Conservation (phyloP, 1,140 invertebrate genomes). For the Drosophila melanica region DNA sequence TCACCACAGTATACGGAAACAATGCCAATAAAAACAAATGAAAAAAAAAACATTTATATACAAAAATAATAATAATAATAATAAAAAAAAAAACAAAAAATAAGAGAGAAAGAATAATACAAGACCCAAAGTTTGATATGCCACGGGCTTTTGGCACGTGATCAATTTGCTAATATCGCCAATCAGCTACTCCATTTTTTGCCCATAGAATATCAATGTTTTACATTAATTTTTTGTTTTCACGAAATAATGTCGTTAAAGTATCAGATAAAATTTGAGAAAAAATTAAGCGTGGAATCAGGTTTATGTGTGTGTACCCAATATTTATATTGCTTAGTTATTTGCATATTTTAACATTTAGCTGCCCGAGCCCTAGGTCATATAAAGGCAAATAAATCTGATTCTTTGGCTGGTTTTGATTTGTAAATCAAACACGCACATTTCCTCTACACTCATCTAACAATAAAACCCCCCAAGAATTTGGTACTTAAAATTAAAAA, state of each 20-base stretch:
- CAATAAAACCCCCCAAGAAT: no score
- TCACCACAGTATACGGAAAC: conserved; percentile 57
- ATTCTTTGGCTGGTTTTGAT: no score
- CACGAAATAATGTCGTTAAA: not conserved
- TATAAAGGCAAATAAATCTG: no score
- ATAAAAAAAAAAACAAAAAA: conserved; percentile 8
- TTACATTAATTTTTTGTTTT: conserved; percentile 11
- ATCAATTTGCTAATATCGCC: conserved; percentile 28
- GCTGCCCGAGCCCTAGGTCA: no score
- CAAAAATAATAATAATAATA: not conserved
- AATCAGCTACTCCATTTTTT: conserved; percentile 42
- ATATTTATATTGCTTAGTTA: no score
- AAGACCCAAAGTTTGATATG: conserved; percentile 10
- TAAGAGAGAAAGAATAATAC: conserved; percentile 18
- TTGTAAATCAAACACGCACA: no score
- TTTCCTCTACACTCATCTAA: no score
- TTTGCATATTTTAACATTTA: no score
- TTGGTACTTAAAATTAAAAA: no score
- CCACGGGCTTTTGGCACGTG: conserved; percentile 32
- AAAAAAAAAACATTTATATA: conserved; percentile 2
- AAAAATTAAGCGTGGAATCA: conserved; percentile 8
- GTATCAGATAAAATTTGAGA: not conserved
- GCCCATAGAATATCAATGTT: conserved; percentile 49
- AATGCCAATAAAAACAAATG: conserved; percentile 50
- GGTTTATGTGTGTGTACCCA: not conserved